Evolutionary conservation across 2,888 invertebrate species (phyloP).

Genomic region (Sesia apiformis): DNA sequence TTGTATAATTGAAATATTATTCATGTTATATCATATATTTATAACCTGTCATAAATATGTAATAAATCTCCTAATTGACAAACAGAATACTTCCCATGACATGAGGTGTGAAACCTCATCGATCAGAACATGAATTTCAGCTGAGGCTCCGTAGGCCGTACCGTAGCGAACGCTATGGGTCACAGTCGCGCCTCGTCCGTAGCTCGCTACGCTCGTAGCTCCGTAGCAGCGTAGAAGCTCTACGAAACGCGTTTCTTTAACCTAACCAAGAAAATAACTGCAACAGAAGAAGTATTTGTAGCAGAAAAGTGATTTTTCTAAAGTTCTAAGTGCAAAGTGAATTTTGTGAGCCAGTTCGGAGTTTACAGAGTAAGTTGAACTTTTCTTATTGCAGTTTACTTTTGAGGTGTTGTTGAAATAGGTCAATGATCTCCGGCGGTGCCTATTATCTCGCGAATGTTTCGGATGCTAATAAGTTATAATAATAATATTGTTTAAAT

Average conservation of each 20-base stretch:
- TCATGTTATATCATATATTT: too few species aligned
- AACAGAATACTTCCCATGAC: too few species aligned
- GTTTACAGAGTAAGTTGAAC: not conserved
- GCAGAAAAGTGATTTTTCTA: not conserved
- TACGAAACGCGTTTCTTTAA: slow-evolving; percentile 9
- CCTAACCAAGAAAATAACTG: too few species aligned
- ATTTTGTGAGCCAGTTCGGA: not conserved
- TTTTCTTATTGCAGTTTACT: not conserved
- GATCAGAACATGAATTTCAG: slow-evolving; percentile 26
- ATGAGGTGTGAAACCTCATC: slow-evolving; percentile 21
- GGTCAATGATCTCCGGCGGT: slow-evolving; percentile 9
- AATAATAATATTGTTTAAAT: too few species aligned
- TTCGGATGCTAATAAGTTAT: not conserved
- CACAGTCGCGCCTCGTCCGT: slow-evolving; percentile 45
- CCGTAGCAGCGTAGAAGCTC: slow-evolving; percentile 16
- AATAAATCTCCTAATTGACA: too few species aligned
- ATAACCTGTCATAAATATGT: too few species aligned
- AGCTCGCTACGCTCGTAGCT: slow-evolving; percentile 51
- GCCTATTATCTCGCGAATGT: not conserved
- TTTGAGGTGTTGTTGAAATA: slow-evolving; percentile 3
- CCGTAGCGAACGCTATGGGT: slow-evolving; percentile 14
- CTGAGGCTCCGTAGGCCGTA: slow-evolving; percentile 22
- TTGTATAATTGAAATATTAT: too few species aligned
- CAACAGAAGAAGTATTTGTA: too few species aligned
- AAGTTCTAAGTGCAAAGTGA: not conserved